phyloP scores from a whole-genome alignment of 2,888 invertebrate genomes.

The Rugalucina vietnamica region DNA sequence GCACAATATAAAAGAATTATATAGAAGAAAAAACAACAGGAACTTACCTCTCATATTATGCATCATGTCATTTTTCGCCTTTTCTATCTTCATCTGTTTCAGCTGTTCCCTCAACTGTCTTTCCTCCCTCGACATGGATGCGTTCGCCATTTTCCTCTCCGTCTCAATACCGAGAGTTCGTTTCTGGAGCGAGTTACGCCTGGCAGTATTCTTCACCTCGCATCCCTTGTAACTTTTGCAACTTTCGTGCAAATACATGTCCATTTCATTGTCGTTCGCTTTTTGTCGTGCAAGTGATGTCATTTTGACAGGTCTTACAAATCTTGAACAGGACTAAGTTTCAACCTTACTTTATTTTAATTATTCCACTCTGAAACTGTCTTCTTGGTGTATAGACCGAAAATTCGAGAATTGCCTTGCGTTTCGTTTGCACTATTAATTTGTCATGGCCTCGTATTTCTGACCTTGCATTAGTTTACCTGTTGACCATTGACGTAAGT shows the following conservation, averaged over 20 bases:
- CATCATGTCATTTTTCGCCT: slow-evolving; percentile 65
- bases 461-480: no score
- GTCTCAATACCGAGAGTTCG: slow-evolving; percentile 74
- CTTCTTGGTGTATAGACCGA: no score
- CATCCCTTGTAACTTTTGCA: slow-evolving; percentile 73
- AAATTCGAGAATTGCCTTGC: no score
- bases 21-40: background rate
- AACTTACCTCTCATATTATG: slow-evolving; percentile 66
- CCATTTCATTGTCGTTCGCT: slow-evolving; percentile 53
- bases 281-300: background rate
- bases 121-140: slow-evolving; percentile 70
- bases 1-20: no score
- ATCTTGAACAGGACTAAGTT: no score
- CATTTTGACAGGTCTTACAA: no score
- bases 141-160: slow-evolving; percentile 68
- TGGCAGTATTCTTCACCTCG: slow-evolving; percentile 73
- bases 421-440: no score
- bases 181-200: slow-evolving; percentile 74
- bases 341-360: no score
- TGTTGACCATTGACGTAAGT: no score
- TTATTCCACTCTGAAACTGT: no score
- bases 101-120: slow-evolving; percentile 71
- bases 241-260: slow-evolving; percentile 74
- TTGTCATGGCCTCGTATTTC: no score
- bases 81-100: slow-evolving; percentile 73